Base-by-base conservation (phyloP, 2,888 invertebrate genomes). In the Volucella inflata region DNA sequence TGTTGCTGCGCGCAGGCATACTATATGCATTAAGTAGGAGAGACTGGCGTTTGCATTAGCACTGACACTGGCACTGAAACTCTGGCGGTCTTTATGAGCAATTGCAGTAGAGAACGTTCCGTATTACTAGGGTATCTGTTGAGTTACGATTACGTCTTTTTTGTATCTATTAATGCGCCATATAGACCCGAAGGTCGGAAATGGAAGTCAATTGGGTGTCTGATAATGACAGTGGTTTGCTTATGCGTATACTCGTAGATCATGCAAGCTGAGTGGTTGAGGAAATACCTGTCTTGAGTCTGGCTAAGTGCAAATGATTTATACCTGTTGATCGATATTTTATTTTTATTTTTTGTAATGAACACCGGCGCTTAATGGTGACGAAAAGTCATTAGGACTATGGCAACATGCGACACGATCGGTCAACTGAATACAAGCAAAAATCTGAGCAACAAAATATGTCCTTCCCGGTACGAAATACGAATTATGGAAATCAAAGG, bases 151-250 rank as follows among this genome's bases (percentile, higher is more conserved):
- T 53, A 57, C 40, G 65, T 53, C 44, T 77, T 71, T 30, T 30
- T 16, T 70, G 59, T 46, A 46, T 62, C 50, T 53, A 60, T 65
- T 67, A 65, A 64, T 48, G 50, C 46, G 59, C 67, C 76, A 81
- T 85, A 81, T 81, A 38, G 85, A 68, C 80, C 80, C 57, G 75
- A 77, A 76, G 85, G 81, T 67, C 71, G 85, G 81, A 81, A 81
- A 76, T 85, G 81, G 76, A 85, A 77, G 81, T 77, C 76, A 85
- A 85, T 72, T 85, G 76, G 85, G 81, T 85, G 85, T 62, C 80
- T 64, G 85, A 77, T 85, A 85, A 85, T 85, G 81, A 81, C 76
- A 76, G 81, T 68, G 79, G 70, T 71, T 53, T 72, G 46, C 48
- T 55, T 68, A 74, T 51, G 59, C 60, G 40, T 72, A 60, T n/a